Evolutionary conservation across 2,888 invertebrate genomes (phyloP).

Genomic region (Actias luna): DNA sequence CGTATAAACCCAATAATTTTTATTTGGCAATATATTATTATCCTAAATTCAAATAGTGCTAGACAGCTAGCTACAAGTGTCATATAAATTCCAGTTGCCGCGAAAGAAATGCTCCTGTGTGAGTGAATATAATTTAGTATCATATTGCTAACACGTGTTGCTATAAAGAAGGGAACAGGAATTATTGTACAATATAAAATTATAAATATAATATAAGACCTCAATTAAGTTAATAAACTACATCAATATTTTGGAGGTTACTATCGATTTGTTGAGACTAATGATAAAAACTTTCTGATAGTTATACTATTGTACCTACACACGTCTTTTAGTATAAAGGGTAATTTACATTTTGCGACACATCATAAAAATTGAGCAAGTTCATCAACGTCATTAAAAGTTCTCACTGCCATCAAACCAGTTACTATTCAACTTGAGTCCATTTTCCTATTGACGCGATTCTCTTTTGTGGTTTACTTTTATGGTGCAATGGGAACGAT

Average conservation of each 20-base stretch:
- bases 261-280: background rate
- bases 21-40: too few species aligned
- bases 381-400: conserved; percentile 6
- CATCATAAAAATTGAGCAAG: background rate
- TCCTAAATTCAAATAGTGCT: too few species aligned
- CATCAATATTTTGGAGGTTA: background rate
- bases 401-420: conserved; percentile 10
- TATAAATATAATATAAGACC: background rate
- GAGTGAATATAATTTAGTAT: too few species aligned
- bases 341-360: background rate
- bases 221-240: background rate
- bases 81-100: too few species aligned
- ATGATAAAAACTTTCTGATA: background rate
- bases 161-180: background rate
- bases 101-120: too few species aligned
- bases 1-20: too few species aligned
- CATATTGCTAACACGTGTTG: background rate
- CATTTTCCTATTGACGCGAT: conserved; percentile 14
- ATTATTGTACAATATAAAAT: background rate
- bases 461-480: conserved; percentile 11
- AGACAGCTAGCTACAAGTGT: too few species aligned
- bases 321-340: background rate
- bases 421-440: conserved; percentile 9
- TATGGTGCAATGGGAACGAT: conserved; percentile 10
- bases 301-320: background rate